Evolutionary conservation across 2,113 vertebrate genomes (phyloP), one percentile per base, ranked within the genome.

Genomic region (Daubentonia madagascariensis): DNA sequence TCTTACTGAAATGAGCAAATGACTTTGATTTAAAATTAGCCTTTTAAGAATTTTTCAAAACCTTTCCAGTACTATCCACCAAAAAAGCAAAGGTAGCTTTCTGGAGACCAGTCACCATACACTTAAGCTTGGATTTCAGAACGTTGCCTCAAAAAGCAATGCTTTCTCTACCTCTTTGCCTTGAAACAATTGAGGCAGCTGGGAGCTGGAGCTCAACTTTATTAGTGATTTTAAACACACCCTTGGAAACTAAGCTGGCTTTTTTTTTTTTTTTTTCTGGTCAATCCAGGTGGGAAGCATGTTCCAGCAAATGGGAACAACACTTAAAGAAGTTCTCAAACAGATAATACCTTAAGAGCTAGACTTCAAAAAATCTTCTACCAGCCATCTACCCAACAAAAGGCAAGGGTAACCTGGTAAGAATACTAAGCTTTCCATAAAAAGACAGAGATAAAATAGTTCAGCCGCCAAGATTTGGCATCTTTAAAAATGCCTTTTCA

Each of bases 401-500:
- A 98, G 68, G 67, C 65, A 40, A 83, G 68, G 61, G 67, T 28
- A 98, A 85, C 94, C 88, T 98, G 86, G 97, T 97, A 70, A 90
- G 95, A 98, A 97, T 98, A 83, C 59, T 73, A 97, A 98, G 95
- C 94, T 93, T 97, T 98, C 96, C 91, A 91, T 89, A 97, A 73
- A 93, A 97, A 97, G 97, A 98, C 96, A 67, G 92, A 98, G 98
- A 98, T 98, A 98, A 98, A 98, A 98, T 96, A 97, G 96, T 93
- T 98, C 95, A 98, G 96, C 95, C 83, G 94, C 98, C 98, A 98
- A 98, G 98, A 98, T 98, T 98, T 97, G 97, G 98, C 98, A 98
- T 98, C 98, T 98, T 98, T 98, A 97, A 98, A 98, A 99, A 98
- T 93, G 97, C 91, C 97, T 98, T 98, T 99, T 98, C 98, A 98